These are phyloP conservation scores for Fragum whitleyi DNA, from an alignment of 2,888 invertebrate species.

Conservation along the genomic window DNA sequence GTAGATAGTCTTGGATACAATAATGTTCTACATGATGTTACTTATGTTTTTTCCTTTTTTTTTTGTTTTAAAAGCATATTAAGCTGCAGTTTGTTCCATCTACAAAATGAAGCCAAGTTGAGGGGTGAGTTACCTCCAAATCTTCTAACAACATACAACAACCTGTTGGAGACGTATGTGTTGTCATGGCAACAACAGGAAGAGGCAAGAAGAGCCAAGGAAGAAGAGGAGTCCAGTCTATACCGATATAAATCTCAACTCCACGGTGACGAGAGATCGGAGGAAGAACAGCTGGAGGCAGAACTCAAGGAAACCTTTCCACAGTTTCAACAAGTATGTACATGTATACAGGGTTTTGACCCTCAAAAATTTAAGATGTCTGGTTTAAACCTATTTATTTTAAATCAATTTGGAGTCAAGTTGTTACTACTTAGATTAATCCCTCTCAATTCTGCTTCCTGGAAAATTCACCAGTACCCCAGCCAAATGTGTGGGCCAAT, in stretches of 20 bases:
- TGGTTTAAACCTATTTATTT: too few relatives aligned
- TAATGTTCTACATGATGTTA: too few relatives aligned
- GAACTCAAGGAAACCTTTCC: constrained; percentile 85
- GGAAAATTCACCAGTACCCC: too few relatives aligned
- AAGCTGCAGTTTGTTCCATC: constrained; percentile 89
- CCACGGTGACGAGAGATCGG: constrained; percentile 83
- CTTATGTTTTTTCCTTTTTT: background rate
- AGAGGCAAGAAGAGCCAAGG: constrained; percentile 88
- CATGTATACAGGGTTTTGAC: too few relatives aligned
- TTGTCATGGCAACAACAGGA: constrained; percentile 92
- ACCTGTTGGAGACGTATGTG: constrained; percentile 87
- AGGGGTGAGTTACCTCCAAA: constrained; percentile 73
- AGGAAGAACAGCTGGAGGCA: constrained; percentile 83
- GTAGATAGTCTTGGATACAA: too few relatives aligned
- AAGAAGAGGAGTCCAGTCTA: constrained; percentile 91
- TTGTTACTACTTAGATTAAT: too few relatives aligned
- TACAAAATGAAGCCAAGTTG: constrained; percentile 89
- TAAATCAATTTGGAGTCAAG: too few relatives aligned
- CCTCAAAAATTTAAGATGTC: too few relatives aligned
- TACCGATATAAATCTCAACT: constrained; percentile 81
- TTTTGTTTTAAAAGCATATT: constrained; percentile 67
- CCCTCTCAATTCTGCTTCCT: too few relatives aligned
- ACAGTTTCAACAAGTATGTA: constrained; percentile 82
- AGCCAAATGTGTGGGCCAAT: too few relatives aligned
- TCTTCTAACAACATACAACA: constrained; percentile 68